These are phyloP conservation scores for Siderastrea radians DNA, from an alignment of 92 coral and sea anemone genomes.

Conservation along the genomic window DNA sequence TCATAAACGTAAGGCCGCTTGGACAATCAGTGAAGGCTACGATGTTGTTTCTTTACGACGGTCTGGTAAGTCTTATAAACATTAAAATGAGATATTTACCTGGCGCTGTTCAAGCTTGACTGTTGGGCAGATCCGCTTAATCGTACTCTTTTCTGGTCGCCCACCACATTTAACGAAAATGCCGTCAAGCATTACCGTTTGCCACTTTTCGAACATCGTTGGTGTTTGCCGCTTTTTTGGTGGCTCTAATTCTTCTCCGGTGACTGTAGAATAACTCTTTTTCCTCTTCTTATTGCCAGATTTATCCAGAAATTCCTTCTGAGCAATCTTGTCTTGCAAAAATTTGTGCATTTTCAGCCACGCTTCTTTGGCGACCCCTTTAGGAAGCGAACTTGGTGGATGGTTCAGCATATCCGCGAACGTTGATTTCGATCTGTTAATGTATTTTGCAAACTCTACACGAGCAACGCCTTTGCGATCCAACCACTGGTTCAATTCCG, in stretches of 20 bases:
- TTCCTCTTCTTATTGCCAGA: neutral
- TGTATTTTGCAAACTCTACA: slow-evolving; percentile 8
- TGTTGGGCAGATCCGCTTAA: neutral
- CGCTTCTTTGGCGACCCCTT: slow-evolving; percentile 2
- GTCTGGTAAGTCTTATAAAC: neutral
- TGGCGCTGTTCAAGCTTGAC: slow-evolving; percentile 25
- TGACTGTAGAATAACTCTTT: neutral
- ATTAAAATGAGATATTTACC: neutral
- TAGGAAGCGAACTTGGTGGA: slow-evolving; percentile 9
- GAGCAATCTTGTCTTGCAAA: neutral
- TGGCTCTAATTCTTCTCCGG: neutral
- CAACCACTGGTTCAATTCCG: slow-evolving; percentile 1
- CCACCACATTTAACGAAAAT: slow-evolving; percentile 18
- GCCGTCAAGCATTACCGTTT: slow-evolving; percentile 13
- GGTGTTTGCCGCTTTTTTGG: slow-evolving; percentile 4
- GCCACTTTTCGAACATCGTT: slow-evolving; percentile 8
- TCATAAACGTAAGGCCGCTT: slow-evolving; percentile 8
- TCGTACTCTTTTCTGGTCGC: slow-evolving; percentile 12
- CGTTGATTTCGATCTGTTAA: neutral
- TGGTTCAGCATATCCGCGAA: slow-evolving; percentile 11
- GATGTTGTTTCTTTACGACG: slow-evolving; percentile 3
- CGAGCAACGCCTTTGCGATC: slow-evolving; percentile 5
- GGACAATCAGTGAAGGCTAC: slow-evolving; percentile 1
- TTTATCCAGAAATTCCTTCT: neutral
- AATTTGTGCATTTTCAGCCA: neutral